Evolutionary conservation across 1,140 invertebrate genomes (phyloP), one percentile per base, ranked within the genome.

Genomic region (Drosophila sp.): DNA sequence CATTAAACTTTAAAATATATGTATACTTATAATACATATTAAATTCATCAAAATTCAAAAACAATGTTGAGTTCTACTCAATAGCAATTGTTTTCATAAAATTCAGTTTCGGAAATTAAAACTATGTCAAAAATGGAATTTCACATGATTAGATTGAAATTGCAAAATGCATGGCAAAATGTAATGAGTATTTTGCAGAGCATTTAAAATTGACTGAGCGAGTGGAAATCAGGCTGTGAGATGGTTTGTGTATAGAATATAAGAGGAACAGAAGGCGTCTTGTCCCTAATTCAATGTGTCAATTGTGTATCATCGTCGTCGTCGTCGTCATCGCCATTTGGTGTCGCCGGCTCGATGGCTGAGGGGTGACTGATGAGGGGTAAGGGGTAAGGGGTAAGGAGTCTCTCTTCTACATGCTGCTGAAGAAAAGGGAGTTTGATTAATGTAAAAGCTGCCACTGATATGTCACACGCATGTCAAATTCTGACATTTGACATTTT

Each of bases 381-480:
- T n/a, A n/a, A n/a, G n/a, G n/a, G 21, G 1, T 21, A 21, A 21
- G 21, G 21, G 56, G 18, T n/a, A n/a, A n/a, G n/a, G n/a, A n/a
- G 9, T 59, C 34, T 9, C 34, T 36, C 34, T 36, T 65, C 56
- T 76, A 36, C 48, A 32, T 14, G 56, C 58, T 16, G 69, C 48
- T 64, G 59, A 87, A 79, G 83, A 87, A 87, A 90, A 91, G 90
- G 81, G 90, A 91, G 91, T 91, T 91, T 91, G 90, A 91, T 91
- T 91, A 91, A 91, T 91, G 90, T 91, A 91, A 87, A 90, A 91
- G 82, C 90, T 91, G 90, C 89, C 90, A 91, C 90, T 91, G 90
- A 91, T 91, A 91, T 91, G 90, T 91, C 90, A 91, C 90, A 91
- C 80, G 90, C 89, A 91, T 91, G 89, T 91, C 90, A 91, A 90